Base-by-base conservation (phyloP, 2,888 invertebrate genomes). In the Drosophila atripex region DNA sequence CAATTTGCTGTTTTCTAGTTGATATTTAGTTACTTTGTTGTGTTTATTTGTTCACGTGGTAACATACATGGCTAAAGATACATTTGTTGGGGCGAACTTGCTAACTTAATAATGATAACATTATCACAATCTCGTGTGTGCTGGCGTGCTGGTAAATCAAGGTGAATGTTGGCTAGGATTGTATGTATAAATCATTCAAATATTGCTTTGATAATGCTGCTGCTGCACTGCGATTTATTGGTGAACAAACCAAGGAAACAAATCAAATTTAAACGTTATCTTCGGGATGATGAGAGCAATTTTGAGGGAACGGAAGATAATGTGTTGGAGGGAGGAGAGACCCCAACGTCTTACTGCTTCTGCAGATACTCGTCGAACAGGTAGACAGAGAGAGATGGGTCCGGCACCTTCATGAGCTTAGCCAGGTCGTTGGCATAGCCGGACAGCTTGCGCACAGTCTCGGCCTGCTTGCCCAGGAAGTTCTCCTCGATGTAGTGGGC, bases 401-500 rank as follows among this genome's bases (percentile, higher is more conserved):
- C 95, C 47, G 91, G 91, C 18, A 83, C 72, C 47, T 92, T 91
- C 72, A 95, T 92, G 88, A 96, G 92, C 57, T 93, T 93, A 89
- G 94, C 94, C 86, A 97, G 93, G 91, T 97, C 96, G 14, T 93
- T 93, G 61, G 94, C 93, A 91, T 96, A 94, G 2, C 97, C 97
- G 21, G 96, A 94, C 30, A 97, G 90, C 43, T 93, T 92, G 45
- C 97, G 93, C 78, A 97, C 93, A 11, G 91, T 92, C 50, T 94
- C 93, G 0, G 95, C 92, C 54, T 96, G 95, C 66, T 94, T 91
- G 84, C 94, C 94, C 58, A 96, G 93, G 92, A 96, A 96, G 77
- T 95, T 93, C 77, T 96, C 95, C 78, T 97, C 96, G 1, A 97
- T 89, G 88, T 94, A 96, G 75, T 95, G 95, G 14, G 95, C 94